phyloP scores from a whole-genome alignment of 2,113 vertebrate species.

The Theristicus caerulescens region DNA sequence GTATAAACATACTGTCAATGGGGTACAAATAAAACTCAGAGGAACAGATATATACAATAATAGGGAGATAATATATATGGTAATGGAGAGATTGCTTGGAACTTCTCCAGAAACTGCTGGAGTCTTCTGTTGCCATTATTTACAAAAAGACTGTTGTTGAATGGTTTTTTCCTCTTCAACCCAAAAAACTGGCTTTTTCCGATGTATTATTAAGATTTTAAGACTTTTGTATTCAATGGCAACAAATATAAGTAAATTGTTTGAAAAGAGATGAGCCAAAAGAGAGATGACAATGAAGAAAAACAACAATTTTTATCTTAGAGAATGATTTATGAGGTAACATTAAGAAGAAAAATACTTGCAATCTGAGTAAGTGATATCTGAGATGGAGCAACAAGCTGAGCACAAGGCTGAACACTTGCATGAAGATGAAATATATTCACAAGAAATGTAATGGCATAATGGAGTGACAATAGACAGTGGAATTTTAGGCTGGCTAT shows the following conservation, averaged over 20 bases:
- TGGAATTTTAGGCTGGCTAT: not conserved
- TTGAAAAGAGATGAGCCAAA: not conserved
- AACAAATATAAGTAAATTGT: not conserved
- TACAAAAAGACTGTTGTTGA: not conserved
- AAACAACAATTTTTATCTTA: not conserved
- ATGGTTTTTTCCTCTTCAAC: not conserved
- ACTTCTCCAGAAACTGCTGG: not conserved
- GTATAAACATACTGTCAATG: not conserved
- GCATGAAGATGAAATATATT: not conserved
- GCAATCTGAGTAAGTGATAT: not conserved
- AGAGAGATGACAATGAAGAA: not conserved
- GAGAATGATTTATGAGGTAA: not conserved
- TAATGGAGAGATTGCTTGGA: not conserved
- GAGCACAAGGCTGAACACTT: not conserved
- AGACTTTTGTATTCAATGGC: not conserved
- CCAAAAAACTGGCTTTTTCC: accelerated
- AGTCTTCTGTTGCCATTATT: not conserved
- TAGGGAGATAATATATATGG: not conserved
- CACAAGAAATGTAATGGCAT: not conserved
- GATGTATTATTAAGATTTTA: not conserved
- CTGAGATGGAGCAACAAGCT: not conserved
- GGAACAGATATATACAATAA: not conserved
- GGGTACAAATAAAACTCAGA: not conserved
- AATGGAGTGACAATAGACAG: not conserved
- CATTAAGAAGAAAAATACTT: not conserved